Base-by-base conservation (phyloP, 1,140 invertebrate genomes). In the Scaptodrosophila lebanonensis region DNA sequence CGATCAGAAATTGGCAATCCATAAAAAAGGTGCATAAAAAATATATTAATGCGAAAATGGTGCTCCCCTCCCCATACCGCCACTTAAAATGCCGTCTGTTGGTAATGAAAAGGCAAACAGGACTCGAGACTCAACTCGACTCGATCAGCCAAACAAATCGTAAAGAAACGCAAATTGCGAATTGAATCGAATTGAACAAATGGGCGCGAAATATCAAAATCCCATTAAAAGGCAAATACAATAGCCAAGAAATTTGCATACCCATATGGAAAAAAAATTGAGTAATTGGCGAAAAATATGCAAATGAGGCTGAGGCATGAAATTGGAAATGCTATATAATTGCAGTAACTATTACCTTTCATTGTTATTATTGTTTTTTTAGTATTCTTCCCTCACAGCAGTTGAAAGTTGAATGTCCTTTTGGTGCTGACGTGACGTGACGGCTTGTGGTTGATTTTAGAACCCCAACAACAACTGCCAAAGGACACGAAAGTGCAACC, bases 151-250 rank as follows among this genome's bases (percentile, higher is more conserved):
- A 77, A 73, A 73, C 69, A 73, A 73, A 79, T 73, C 75, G 60
- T 79, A 79, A 79, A 79, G n/a, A 56, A 73, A 77, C 56, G 75
- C 65, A 79, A 79, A 82, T 82, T 79, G 71, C 71, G 71, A 63
- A 52, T 35, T 72, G 71, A 63, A 52, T 35, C 66, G 58, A 62
- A 62, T 51, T 35, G 45, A 56, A 54, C 56, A 68, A 67, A 63
- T 72, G 72, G 68, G 63, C 67, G 67, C 43, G 72, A 79, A 67
- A 53, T 77, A 75, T 66, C 50, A 56, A 61, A 75, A 79, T 67
- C 43, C 58, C 57, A 77, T 77, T 77, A 61, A 52, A 71, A 71
- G 52, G 20, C 20, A 25, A 47, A 27, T 12, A 70, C 65, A 69
- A 75, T 63, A 20, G 50, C 8, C 1, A 27, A 13, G 20, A 40